Evolutionary conservation across 2,797 vertebrate genomes (phyloP).

Genomic region (Gobionotothen gibberifrons): DNA sequence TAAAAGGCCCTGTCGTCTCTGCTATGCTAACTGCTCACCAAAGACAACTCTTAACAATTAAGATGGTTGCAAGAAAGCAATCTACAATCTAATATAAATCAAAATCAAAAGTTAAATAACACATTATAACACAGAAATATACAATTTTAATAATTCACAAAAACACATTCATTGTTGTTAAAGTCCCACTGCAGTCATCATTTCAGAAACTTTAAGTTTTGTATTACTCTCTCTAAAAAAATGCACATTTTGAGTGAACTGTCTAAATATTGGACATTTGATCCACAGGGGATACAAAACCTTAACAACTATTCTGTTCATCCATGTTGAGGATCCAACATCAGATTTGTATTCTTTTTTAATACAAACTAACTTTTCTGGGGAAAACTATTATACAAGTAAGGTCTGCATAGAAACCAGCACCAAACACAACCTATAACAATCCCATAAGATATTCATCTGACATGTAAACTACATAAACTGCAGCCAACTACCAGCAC

Average conservation of each 20-base stretch:
- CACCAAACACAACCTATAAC: not conserved
- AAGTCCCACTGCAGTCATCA: conserved; percentile 22
- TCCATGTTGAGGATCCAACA: not conserved
- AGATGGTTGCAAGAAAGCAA: not conserved
- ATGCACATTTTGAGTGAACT: conserved; percentile 6
- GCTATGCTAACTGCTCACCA: conserved; percentile 9
- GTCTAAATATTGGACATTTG: conserved; percentile 6
- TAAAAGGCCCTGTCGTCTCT: conserved; percentile 11
- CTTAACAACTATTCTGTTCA: not conserved
- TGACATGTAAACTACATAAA: conserved; percentile 12
- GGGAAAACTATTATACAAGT: not conserved
- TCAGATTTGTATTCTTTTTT: not conserved
- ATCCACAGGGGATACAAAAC: not conserved
- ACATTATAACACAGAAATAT: not conserved
- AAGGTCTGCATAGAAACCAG: conserved; percentile 1
- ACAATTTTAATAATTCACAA: conserved; percentile 8
- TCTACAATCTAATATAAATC: not conserved
- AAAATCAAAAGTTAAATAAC: not conserved
- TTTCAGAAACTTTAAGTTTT: conserved; percentile 1
- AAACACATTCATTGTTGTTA: conserved; percentile 5
- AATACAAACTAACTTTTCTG: too few species aligned
- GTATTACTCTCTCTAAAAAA: conserved; percentile 4
- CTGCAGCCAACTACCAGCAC: conserved; percentile 8
- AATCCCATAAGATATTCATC: conserved; percentile 10
- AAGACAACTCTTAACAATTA: conserved; percentile 2